These are phyloP conservation scores for Coranthus polyacanthus DNA, from an alignment of 2,797 vertebrate species.

Conservation along the genomic window DNA sequence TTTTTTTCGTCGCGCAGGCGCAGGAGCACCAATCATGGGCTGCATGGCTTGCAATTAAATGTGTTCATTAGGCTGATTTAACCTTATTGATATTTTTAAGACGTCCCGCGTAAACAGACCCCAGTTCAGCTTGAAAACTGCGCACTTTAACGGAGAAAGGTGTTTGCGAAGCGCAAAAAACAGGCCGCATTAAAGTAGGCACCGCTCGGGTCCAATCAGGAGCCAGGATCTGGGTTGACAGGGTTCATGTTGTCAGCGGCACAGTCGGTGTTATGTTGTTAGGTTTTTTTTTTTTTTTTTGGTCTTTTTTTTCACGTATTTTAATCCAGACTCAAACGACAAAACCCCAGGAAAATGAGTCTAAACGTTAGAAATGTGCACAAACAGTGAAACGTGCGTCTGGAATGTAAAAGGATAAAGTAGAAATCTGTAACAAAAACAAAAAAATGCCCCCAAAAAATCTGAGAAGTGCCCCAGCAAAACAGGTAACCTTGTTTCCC, in stretches of 20 bases:
- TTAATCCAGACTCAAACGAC: conserved; percentile 39
- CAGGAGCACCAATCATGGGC: conserved; percentile 72
- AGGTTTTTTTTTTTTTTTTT: no score
- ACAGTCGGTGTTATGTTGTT: conserved; percentile 26
- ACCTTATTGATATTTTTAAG: neutral
- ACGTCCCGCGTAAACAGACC: neutral
- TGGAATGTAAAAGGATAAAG: no score
- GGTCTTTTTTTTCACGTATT: conserved; percentile 47
- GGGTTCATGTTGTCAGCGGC: conserved; percentile 63
- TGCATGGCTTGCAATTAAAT: conserved; percentile 75
- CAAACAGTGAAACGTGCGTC: no score
- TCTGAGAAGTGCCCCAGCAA: no score
- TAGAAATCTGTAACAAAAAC: no score
- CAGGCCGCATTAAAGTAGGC: conserved; percentile 20
- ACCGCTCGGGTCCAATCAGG: conserved; percentile 69
- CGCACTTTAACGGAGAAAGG: neutral
- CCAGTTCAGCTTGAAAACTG: neutral
- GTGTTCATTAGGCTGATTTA: conserved; percentile 53
- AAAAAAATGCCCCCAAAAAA: no score
- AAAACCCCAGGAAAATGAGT: neutral
- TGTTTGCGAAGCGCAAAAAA: neutral
- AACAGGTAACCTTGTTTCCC: no score
- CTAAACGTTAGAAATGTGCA: neutral
- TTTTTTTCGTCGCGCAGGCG: conserved; percentile 75
- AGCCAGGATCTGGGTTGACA: conserved; percentile 67